Evolutionary conservation across 2,888 invertebrate species (phyloP), one percentile per base, ranked within the genome.

Genomic region (Geotrupes spiniger): DNA sequence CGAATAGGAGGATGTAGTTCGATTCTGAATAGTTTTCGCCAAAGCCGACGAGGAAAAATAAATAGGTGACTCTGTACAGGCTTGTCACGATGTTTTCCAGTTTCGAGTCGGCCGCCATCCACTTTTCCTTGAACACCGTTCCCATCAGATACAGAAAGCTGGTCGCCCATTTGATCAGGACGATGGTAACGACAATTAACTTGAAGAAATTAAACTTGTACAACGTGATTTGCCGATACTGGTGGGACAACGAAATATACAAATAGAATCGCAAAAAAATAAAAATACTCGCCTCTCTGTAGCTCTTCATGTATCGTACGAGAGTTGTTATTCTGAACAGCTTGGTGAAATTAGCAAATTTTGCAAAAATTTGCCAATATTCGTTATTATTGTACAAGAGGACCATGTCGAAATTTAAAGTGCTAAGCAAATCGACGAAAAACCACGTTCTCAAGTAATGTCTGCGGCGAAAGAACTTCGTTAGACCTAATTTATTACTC

Each of bases 401-500:
- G 5, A 14, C 37, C 21, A 11, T 4, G 39, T 64, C 64, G 3
- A 65, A 42, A 0, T 72, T 71, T 2, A 70, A 11, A 2, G 63
- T 57, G 0, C 71, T 63, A 9, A 72, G 9, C 5, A 68, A 3
- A 38, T 72, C 69, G 4, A 68, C 16, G 1, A 66, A 12, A 38
- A 74, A 72, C 36, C 46, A 63, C 2, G 62, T 56, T 36, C 52
- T 63, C 1, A 72, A 15, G 46, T 72, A 72, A 29, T 66, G 60
- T 4, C 72, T 72, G 51, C 9, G 59, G 21, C 6, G 6, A 21
- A n/a, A n/a, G n/a, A n/a, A n/a, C n/a, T n/a, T n/a, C n/a, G n/a
- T n/a, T n/a, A n/a, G n/a, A n/a, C n/a, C n/a, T n/a, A n/a, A n/a
- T n/a, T n/a, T n/a, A n/a, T n/a, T n/a, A n/a, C n/a, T n/a, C n/a